These are phyloP conservation scores for Cynaeus angustus DNA, from an alignment of 2,888 invertebrate genomes.

Conservation along the genomic window DNA sequence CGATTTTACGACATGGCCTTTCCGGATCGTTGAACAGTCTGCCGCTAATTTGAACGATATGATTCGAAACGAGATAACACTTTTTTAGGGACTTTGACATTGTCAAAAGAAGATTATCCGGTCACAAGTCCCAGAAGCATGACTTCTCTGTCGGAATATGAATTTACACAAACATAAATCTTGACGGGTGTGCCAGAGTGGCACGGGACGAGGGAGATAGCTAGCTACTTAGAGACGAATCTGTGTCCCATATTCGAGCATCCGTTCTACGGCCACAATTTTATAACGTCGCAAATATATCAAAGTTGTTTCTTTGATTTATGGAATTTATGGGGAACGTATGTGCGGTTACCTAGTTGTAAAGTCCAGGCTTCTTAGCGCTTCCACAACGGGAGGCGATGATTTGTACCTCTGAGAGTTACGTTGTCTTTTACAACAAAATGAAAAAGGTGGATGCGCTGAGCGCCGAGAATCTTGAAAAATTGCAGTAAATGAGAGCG, in stretches of 20 bases:
- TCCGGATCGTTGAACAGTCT: conserved; percentile 20
- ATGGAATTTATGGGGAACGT: conserved; percentile 43
- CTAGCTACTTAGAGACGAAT: conserved; percentile 42
- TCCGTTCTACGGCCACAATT: conserved; percentile 43
- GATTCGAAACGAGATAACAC: conserved; percentile 22
- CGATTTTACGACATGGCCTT: conserved; percentile 16
- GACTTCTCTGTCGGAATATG: conserved; percentile 42
- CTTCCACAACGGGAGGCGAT: no score
- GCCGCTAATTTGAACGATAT: conserved; percentile 15
- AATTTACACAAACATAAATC: conserved; percentile 53
- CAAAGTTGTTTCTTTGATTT: conserved; percentile 47
- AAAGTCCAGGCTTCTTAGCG: not conserved
- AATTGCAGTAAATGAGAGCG: no score
- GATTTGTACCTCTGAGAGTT: no score
- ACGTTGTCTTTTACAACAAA: no score
- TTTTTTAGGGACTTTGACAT: conserved; percentile 40
- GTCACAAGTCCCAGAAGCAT: conserved; percentile 43
- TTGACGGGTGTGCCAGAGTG: conserved; percentile 30
- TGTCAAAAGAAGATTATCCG: conserved; percentile 51
- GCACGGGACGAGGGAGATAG: conserved; percentile 31
- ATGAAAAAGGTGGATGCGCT: no score
- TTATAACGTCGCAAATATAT: conserved; percentile 47
- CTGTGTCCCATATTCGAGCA: conserved; percentile 35
- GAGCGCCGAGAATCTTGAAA: no score
- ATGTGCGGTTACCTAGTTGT: conserved; percentile 36